phyloP scores from a whole-genome alignment of 2,888 invertebrate species.

The Dolomedes plantarius region DNA sequence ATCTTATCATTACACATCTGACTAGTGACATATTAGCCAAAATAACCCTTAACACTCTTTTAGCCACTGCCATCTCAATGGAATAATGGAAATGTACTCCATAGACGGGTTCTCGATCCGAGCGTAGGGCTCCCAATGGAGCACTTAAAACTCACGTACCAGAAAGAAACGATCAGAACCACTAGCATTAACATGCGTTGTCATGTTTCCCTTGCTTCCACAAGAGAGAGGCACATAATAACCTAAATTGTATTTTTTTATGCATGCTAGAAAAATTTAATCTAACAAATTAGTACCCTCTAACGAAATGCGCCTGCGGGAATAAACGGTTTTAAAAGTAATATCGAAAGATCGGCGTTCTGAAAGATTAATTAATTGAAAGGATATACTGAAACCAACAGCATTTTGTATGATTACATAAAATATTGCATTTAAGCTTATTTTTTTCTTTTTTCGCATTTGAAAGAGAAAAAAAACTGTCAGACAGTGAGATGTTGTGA shows the following conservation, averaged over 20 bases:
- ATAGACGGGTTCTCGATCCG: background rate
- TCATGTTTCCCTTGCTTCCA: background rate
- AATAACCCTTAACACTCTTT: no score
- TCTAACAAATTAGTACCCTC: conserved; percentile 4
- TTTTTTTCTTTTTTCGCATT: no score
- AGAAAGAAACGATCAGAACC: background rate
- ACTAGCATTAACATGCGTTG: background rate
- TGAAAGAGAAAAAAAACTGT: no score
- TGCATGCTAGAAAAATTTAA: background rate
- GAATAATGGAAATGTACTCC: background rate
- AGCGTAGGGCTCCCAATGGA: background rate
- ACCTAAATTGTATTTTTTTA: background rate
- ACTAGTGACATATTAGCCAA: no score
- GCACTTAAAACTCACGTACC: background rate
- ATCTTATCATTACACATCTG: no score
- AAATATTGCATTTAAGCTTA: no score
- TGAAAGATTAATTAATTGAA: conserved; percentile 2
- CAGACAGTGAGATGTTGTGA: no score
- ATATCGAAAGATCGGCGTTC: background rate
- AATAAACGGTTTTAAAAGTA: background rate
- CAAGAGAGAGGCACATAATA: background rate
- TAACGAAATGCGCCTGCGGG: background rate
- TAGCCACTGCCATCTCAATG: no score
- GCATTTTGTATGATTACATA: no score
- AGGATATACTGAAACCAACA: no score